Conservation (phyloP, 2,797 vertebrate genomes). For the Spea hammondii region DNA sequence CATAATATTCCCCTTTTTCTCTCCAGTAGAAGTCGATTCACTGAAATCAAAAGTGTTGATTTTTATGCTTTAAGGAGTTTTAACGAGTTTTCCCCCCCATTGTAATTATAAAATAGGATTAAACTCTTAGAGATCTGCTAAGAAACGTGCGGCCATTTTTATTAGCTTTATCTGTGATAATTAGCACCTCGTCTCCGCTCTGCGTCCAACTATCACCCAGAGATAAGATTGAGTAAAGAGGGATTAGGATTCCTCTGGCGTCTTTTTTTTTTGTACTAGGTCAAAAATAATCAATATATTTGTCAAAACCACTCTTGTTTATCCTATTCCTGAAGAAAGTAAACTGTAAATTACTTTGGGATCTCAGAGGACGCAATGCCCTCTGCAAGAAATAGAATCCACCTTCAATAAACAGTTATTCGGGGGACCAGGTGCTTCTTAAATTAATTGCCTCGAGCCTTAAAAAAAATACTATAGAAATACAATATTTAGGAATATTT, state of each 20-base stretch:
- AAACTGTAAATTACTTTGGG: conserved; percentile 1
- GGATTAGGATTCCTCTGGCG: conserved; percentile 14
- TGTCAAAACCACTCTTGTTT: conserved; percentile 63
- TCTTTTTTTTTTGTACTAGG: conserved; percentile 36
- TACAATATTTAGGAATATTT: too few species aligned
- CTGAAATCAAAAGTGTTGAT: too few species aligned
- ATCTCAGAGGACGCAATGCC: conserved; percentile 19
- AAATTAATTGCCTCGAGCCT: too few species aligned
- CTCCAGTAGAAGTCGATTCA: too few species aligned
- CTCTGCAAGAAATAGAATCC: conserved; percentile 7
- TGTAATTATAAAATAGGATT: conserved; percentile 37
- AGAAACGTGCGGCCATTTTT: conserved; percentile 27
- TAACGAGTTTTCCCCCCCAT: neutral
- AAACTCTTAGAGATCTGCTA: conserved; percentile 15
- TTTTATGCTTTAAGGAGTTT: too few species aligned
- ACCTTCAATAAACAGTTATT: too few species aligned
- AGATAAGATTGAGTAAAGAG: conserved; percentile 23
- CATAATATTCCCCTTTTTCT: too few species aligned
- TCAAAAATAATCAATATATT: conserved; percentile 59
- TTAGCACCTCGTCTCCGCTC: conserved; percentile 28
- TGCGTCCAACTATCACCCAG: conserved; percentile 6
- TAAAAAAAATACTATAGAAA: too few species aligned
- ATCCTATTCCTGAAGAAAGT: conserved; percentile 50
- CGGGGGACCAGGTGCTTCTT: too few species aligned
- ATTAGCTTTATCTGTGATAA: conserved; percentile 45